These are phyloP conservation scores for Microcebus lehilahytsara DNA, from an alignment of 2,113 vertebrate genomes.

Conservation along the genomic window DNA sequence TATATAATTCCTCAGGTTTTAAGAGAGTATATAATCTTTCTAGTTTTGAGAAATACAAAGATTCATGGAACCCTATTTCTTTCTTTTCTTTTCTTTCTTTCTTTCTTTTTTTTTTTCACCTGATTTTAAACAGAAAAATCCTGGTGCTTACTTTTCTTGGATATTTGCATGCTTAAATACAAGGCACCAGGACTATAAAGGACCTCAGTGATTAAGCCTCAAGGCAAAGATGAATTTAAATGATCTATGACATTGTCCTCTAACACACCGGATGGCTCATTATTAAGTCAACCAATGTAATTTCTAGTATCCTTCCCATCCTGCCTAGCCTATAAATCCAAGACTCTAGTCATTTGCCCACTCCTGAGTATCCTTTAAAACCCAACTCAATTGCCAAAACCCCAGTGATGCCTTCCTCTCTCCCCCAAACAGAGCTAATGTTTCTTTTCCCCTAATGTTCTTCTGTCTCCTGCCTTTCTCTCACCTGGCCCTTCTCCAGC, in stretches of 20 bases:
- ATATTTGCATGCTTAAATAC: constrained; percentile 55
- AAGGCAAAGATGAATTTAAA: constrained; percentile 66
- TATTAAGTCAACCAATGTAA: constrained; percentile 53
- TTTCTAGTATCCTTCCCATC: constrained; percentile 28
- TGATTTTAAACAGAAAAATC: constrained; percentile 56
- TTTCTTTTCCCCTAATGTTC: background rate
- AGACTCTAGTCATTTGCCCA: background rate
- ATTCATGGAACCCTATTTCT: background rate
- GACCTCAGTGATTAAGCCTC: constrained; percentile 30
- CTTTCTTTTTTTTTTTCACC: background rate
- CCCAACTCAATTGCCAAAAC: background rate
- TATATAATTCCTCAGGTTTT: constrained; percentile 46
- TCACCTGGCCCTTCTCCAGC: background rate
- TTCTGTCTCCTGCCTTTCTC: background rate
- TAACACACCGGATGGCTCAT: background rate
- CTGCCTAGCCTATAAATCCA: constrained; percentile 8
- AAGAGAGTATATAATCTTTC: background rate
- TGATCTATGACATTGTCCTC: constrained; percentile 55
- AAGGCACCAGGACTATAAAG: constrained; percentile 48
- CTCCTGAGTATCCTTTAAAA: background rate
- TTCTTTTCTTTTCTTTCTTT: background rate
- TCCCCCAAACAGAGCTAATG: background rate
- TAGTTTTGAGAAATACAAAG: constrained; percentile 1
- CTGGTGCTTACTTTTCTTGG: constrained; percentile 35
- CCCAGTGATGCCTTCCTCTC: background rate